Base-by-base conservation (phyloP, 1,140 invertebrate species). In the Drosophila saltans region DNA sequence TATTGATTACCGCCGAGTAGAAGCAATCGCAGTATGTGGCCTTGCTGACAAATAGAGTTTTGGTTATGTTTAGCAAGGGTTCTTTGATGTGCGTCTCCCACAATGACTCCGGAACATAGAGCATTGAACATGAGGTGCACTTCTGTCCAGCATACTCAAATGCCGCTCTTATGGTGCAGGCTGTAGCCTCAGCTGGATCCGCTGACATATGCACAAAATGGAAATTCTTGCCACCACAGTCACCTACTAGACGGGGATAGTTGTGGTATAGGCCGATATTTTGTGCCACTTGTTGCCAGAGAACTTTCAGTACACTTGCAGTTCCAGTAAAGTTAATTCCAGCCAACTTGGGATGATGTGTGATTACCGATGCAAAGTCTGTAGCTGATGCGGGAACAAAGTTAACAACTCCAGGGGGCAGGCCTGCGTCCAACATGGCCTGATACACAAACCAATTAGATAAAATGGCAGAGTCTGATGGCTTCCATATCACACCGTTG, bases 211-310 rank as follows among this genome's bases (percentile, higher is more conserved):
- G 99, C 6, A 99, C 93, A 91, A 99, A 98, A 86, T 99, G 99
- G 92, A 97, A 99, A 93, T 99, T 99, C 93, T 99, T 99, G 1
- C 99, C 99, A 9, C 99, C 99, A 93, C 98, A 99, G 52, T 99
- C 99, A 69, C 97, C 96, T 72, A 99, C 96, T 1, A 99, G 92
- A 71, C 98, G 94, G 0, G 99, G 99, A 92, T 98, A 99, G 88
- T 97, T 98, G 58, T 93, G 94, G 91, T 99, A 99, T 0, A 92
- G 94, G 41, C 95, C 93, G 2, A 99, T 93, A 90, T 99, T 99
- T 48, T 97, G 92, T 7, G 97, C 98, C 57, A 99, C 97, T 93
- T 97, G 95, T 74, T 95, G 95, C 98, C 98, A 99, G 1, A 99
- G 91, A 75, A 95, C 94, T 81, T 97, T 96, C 88, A 99, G 99